Evolutionary conservation across 2,797 vertebrate species (phyloP).

Genomic region (Cephalopachus bancanus): DNA sequence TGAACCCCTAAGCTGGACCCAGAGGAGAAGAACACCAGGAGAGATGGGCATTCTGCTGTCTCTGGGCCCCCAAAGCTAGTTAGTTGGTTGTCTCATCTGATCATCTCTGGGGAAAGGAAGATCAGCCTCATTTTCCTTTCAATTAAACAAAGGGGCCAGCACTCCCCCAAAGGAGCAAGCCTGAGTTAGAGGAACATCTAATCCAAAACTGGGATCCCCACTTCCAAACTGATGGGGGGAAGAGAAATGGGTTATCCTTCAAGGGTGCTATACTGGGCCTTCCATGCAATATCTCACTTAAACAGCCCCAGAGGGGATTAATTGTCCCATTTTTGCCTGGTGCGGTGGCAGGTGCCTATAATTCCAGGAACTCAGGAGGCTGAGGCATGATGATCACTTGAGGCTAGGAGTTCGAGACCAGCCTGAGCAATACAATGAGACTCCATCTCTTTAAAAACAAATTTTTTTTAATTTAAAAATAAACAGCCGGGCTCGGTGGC

Average conservation of each 20-base stretch:
- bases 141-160: neutral
- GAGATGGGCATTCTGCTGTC: neutral
- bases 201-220: neutral
- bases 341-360: neutral
- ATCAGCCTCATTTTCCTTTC: neutral
- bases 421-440: neutral
- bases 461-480: neutral
- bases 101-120: neutral
- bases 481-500: neutral
- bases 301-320: neutral
- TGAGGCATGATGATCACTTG: neutral
- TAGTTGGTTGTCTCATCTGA: neutral
- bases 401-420: neutral
- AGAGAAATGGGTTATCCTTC: neutral
- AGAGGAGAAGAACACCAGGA: accelerated
- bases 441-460: neutral
- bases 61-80: neutral
- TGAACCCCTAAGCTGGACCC: neutral
- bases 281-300: neutral
- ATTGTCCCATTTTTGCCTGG: neutral
- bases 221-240: neutral
- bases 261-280: neutral
- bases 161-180: neutral
- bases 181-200: neutral
- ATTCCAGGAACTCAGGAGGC: neutral